Evolutionary conservation across 2,888 invertebrate genomes (phyloP).

Genomic region (Ophraella communa): DNA sequence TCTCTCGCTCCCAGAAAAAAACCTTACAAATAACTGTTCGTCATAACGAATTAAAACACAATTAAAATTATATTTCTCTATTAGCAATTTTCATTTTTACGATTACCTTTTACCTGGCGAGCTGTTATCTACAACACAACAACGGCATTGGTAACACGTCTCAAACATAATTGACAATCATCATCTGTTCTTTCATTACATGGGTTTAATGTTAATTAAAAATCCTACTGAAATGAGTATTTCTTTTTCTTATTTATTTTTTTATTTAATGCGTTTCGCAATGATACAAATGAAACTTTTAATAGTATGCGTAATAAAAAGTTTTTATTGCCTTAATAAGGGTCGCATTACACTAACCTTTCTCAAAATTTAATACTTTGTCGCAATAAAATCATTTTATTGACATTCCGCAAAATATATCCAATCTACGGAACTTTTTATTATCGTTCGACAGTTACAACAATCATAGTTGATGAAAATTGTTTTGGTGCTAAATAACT

Average conservation of each 20-base stretch:
- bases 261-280: neutral
- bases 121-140: too few relatives aligned
- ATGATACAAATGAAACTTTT: neutral
- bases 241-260: too few relatives aligned
- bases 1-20: too few relatives aligned
- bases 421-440: too few relatives aligned
- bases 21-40: too few relatives aligned
- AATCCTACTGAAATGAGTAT: neutral
- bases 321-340: neutral
- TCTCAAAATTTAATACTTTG: neutral
- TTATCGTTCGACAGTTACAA: too few relatives aligned
- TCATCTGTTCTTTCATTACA: slow-evolving; percentile 33
- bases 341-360: neutral
- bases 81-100: slow-evolving; percentile 8
- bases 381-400: neutral
- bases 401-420: neutral
- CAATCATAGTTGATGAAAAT: too few relatives aligned
- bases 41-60: neutral
- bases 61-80: neutral
- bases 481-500: too few relatives aligned
- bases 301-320: neutral
- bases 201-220: slow-evolving; percentile 33
- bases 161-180: slow-evolving; percentile 38
- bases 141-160: slow-evolving; percentile 21
- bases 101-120: slow-evolving; percentile 31